Evolutionary conservation across 2,888 invertebrate genomes (phyloP), one percentile per base, ranked within the genome.

Genomic region (Eupithecia exiguata): DNA sequence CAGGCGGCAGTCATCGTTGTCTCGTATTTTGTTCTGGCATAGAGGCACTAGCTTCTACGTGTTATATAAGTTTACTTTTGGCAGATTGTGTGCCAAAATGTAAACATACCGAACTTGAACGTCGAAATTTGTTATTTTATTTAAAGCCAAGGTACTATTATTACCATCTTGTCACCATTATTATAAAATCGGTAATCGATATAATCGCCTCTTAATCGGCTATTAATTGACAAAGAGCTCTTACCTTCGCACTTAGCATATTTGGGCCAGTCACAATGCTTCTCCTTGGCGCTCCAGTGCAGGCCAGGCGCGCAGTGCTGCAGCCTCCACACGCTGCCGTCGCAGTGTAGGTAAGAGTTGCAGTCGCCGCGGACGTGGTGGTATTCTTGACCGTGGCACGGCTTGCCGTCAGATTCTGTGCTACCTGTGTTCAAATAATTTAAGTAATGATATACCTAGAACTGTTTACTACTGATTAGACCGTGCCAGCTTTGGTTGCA

Each of bases 201-300:
- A 30, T 30, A n/a, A n/a, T n/a, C n/a, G n/a, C n/a, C n/a, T n/a
- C n/a, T n/a, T n/a, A n/a, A n/a, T n/a, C n/a, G n/a, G n/a, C n/a
- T n/a, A n/a, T n/a, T n/a, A n/a, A n/a, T n/a, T n/a, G n/a, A n/a
- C n/a, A 14, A 43, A 16, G 3, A 43, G 14, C 14, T 43, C 43
- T 81, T 77, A 92, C 92, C 85, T 80, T 91, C 90, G 83, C 98
- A 98, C 80, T 96, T 96, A 0, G 97, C 97, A 63, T 95, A 94
- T 70, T 94, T 94, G 3, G 98, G 98, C 98, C 98, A 98, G 87
- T 98, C 98, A 84, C 98, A 98, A 72, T 96, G 95, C 69, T 95
- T 95, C 70, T 95, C 93, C 0, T 90, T 86, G 38, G 93, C 91
- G 86, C 97, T 97, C 97, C 97, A 98, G 86, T 98, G 97, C n/a